These are phyloP conservation scores for Dolichoris vasculosae DNA, from an alignment of 1,140 invertebrate species.

Conservation along the genomic window DNA sequence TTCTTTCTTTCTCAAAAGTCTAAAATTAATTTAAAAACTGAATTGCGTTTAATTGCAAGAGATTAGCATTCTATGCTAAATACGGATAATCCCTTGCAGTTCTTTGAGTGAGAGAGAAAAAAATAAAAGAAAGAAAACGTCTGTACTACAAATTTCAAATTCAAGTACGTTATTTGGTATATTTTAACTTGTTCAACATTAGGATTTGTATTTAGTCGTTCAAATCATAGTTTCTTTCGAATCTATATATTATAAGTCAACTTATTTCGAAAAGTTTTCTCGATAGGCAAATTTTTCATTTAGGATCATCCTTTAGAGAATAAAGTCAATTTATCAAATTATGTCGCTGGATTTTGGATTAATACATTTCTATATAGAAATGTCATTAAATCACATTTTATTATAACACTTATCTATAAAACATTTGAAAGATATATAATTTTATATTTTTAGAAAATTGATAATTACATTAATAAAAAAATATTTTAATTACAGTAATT, in stretches of 20 bases:
- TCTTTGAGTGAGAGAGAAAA: neutral
- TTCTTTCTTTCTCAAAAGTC: constrained; percentile 9
- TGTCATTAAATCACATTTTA: too few relatives aligned
- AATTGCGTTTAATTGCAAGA: constrained; percentile 28
- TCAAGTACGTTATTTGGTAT: constrained; percentile 25
- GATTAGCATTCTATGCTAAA: neutral
- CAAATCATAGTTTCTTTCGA: neutral
- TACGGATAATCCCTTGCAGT: constrained; percentile 12
- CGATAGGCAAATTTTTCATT: constrained; percentile 48
- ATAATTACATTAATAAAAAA: too few relatives aligned
- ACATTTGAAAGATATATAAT: too few relatives aligned
- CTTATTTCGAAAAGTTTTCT: constrained; percentile 43
- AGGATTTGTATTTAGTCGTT: neutral
- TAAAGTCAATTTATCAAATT: constrained; percentile 11
- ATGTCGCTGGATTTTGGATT: neutral
- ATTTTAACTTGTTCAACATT: neutral
- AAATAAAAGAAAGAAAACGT: neutral
- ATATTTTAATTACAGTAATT: too few relatives aligned
- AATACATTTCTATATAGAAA: neutral
- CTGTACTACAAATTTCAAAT: constrained; percentile 43
- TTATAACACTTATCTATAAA: too few relatives aligned
- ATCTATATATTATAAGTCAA: constrained; percentile 38
- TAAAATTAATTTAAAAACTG: constrained; percentile 39
- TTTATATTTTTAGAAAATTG: too few relatives aligned
- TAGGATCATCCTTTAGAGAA: constrained; percentile 38